Evolutionary conservation across 2,113 vertebrate species (phyloP).

Genomic region (Dipodomys stephensi): DNA sequence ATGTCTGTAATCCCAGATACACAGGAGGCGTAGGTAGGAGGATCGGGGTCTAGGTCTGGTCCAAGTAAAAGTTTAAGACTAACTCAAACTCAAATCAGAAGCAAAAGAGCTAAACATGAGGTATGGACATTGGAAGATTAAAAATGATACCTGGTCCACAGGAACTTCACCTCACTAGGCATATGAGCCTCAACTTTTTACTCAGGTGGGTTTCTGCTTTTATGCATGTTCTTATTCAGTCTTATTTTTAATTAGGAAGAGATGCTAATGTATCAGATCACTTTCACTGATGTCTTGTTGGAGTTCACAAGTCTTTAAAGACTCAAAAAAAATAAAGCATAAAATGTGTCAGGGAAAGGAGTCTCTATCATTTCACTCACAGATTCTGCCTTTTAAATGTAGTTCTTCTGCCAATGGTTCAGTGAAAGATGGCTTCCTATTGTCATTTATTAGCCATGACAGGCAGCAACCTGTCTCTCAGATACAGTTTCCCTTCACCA

Average conservation of each 20-base stretch:
- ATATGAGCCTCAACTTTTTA: too few relatives aligned
- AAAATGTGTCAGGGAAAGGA: constrained; percentile 13
- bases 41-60: too few relatives aligned
- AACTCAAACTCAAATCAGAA: too few relatives aligned
- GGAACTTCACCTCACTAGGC: neutral
- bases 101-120: too few relatives aligned
- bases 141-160: neutral
- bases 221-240: neutral
- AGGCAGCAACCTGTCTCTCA: constrained; percentile 55
- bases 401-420: constrained; percentile 9
- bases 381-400: neutral
- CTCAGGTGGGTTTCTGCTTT: neutral
- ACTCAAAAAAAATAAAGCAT: neutral
- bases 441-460: neutral
- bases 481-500: constrained; percentile 8
- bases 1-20: too few relatives aligned
- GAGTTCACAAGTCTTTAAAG: neutral
- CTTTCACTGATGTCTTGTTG: neutral
- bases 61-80: too few relatives aligned
- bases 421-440: constrained; percentile 45
- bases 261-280: neutral
- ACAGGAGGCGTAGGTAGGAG: too few relatives aligned
- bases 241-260: constrained; percentile 40
- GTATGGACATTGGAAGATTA: neutral
- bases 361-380: neutral